phyloP scores from a whole-genome alignment of 2,797 vertebrate genomes.

The Gallinago solitaria region DNA sequence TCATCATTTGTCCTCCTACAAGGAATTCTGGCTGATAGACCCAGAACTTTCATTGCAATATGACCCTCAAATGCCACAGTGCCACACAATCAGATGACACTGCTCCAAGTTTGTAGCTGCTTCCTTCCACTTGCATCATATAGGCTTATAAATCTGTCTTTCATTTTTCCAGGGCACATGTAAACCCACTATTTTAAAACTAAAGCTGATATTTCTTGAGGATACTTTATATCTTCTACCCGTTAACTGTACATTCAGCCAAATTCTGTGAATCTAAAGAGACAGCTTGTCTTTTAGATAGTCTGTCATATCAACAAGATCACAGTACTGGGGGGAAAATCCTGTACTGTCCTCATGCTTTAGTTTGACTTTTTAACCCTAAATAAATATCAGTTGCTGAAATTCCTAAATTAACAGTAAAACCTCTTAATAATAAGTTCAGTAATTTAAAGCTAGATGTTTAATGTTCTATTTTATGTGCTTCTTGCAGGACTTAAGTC shows the following conservation, averaged over 20 bases:
- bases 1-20: not conserved
- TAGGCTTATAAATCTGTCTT: slow-evolving; percentile 1
- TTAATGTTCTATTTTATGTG: not conserved
- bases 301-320: slow-evolving; percentile 18
- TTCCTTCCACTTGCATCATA: not conserved
- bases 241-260: not conserved
- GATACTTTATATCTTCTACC: slow-evolving; percentile 23
- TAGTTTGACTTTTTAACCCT: not conserved
- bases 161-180: not conserved
- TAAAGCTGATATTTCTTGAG: slow-evolving; percentile 51
- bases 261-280: slow-evolving; percentile 11
- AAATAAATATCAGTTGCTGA: not conserved
- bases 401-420: not conserved
- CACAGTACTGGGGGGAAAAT: not conserved
- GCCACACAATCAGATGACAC: not conserved
- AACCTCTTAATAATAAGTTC: not conserved
- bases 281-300: slow-evolving; percentile 62
- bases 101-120: not conserved
- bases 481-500: not conserved
- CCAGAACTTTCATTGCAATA: not conserved
- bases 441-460: not conserved
- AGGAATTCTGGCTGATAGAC: not conserved
- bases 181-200: slow-evolving; percentile 22
- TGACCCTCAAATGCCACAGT: not conserved
- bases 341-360: not conserved